A percentile compares a stretch with the other conserved stretches of the same genome.
phyloP scores from a whole-genome alignment of 2,888 invertebrate species.

The Caenorhabditis sulstoni region DNA sequence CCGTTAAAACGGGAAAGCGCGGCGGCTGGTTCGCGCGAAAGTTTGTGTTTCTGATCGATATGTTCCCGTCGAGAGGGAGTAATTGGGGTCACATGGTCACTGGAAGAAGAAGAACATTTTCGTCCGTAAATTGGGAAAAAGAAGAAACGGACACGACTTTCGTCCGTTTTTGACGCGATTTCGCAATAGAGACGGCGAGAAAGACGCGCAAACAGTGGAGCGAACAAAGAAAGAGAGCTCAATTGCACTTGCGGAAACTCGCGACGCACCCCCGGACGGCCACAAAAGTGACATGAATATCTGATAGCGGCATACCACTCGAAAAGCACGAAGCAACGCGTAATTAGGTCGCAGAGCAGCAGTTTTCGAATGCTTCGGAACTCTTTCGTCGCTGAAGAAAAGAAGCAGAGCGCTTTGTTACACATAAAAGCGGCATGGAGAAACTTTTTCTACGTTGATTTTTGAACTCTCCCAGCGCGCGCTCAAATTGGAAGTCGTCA shows the following conservation, averaged over 20 bases:
- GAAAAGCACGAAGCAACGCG: neutral
- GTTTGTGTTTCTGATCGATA: constrained; percentile 30
- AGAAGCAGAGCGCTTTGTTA: neutral
- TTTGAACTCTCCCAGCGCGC: constrained; percentile 11
- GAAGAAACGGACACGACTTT: neutral
- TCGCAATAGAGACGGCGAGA: constrained; percentile 45
- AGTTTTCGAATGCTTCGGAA: neutral
- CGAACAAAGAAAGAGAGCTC: constrained; percentile 31
- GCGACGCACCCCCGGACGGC: neutral
- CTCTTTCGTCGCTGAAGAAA: neutral
- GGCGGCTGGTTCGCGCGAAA: constrained; percentile 9
- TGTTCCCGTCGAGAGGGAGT: constrained; percentile 7
- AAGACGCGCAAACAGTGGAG: constrained; percentile 40
- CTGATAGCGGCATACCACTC: neutral
- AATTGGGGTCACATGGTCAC: constrained; percentile 46
- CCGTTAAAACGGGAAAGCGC: constrained; percentile 18
- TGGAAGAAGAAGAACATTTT: constrained; percentile 34
- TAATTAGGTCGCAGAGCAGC: neutral
- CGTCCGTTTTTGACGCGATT: constrained; percentile 31
- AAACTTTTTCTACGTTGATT: neutral
- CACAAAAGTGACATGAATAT: constrained; percentile 21
- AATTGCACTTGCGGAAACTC: constrained; percentile 34
- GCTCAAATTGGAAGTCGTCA: constrained; percentile 6
- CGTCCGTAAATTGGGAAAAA: neutral
- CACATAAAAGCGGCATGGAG: constrained; percentile 1